Conservation (phyloP, 2,797 vertebrate species). For the Dryobates pubescens region DNA sequence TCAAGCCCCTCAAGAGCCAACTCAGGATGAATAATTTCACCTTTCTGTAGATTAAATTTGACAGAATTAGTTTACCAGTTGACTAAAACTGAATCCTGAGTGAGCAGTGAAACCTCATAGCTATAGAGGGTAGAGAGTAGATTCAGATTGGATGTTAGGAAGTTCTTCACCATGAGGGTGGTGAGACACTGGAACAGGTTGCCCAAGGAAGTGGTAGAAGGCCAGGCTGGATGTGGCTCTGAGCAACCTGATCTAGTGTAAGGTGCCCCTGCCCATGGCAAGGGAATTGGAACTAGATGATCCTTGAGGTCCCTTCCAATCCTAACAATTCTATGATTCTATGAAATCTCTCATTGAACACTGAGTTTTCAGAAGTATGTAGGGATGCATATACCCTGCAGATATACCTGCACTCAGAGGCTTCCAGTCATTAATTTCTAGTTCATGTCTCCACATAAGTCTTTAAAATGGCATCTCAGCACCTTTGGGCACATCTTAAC, state of each 20-base stretch:
- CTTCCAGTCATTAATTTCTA: background rate
- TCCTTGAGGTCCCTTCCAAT: background rate
- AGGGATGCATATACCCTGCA: rapidly evolving
- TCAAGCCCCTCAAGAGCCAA: background rate
- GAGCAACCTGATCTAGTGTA: background rate
- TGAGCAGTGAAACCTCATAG: background rate
- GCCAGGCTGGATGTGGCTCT: background rate
- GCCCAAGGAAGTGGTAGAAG: too few relatives aligned
- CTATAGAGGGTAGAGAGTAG: background rate
- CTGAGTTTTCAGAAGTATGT: background rate
- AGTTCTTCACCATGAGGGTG: background rate
- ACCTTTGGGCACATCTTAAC: background rate
- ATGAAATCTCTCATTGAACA: background rate
- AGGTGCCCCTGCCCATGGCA: too few relatives aligned
- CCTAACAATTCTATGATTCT: background rate
- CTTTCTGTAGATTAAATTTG: background rate
- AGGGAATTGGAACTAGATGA: too few relatives aligned
- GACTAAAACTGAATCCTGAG: background rate
- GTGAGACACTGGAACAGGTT: too few relatives aligned
- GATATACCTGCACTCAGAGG: background rate
- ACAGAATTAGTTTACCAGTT: background rate
- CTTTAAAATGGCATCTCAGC: background rate
- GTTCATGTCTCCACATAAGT: rapidly evolving
- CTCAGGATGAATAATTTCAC: background rate
- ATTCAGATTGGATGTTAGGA: background rate